Evolutionary conservation across 2,113 vertebrate genomes (phyloP).

Genomic region (Polypterus bichir): DNA sequence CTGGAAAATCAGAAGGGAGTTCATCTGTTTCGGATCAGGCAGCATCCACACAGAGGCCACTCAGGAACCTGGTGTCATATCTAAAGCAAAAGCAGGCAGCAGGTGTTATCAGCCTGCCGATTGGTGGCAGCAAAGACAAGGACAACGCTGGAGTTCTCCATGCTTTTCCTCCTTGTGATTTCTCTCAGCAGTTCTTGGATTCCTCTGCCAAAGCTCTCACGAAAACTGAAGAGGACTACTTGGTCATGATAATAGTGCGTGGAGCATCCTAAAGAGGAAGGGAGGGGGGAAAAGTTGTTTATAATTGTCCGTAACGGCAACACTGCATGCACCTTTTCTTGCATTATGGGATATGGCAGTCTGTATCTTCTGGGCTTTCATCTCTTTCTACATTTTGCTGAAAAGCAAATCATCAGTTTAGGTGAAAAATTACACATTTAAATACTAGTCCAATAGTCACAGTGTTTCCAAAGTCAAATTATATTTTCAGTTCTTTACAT

Average conservation of each 20-base stretch:
- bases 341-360: constrained; percentile 79
- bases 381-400: constrained; percentile 33
- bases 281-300: constrained; percentile 34
- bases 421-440: too few species aligned
- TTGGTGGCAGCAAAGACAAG: constrained; percentile 95
- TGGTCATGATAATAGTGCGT: constrained; percentile 98
- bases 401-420: constrained; percentile 7
- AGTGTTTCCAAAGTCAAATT: too few species aligned
- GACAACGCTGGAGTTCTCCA: constrained; percentile 95
- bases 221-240: constrained; percentile 97
- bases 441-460: too few species aligned
- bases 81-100: constrained; percentile 99
- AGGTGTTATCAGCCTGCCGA: constrained; percentile 94
- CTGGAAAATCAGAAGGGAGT: constrained; percentile 65
- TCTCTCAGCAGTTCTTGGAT: constrained; percentile 98
- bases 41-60: constrained; percentile 83
- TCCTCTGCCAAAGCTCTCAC: constrained; percentile 91
- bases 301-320: constrained; percentile 50
- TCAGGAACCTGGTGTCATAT: constrained; percentile 98
- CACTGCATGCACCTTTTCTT: constrained; percentile 72
- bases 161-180: constrained; percentile 96
- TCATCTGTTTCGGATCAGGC: constrained; percentile 56
- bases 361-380: constrained; percentile 52
- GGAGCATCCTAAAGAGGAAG: constrained; percentile 77
- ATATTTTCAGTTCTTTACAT: too few species aligned